Base-by-base conservation (phyloP, 2,888 invertebrate genomes). In the Fragum fragum region DNA sequence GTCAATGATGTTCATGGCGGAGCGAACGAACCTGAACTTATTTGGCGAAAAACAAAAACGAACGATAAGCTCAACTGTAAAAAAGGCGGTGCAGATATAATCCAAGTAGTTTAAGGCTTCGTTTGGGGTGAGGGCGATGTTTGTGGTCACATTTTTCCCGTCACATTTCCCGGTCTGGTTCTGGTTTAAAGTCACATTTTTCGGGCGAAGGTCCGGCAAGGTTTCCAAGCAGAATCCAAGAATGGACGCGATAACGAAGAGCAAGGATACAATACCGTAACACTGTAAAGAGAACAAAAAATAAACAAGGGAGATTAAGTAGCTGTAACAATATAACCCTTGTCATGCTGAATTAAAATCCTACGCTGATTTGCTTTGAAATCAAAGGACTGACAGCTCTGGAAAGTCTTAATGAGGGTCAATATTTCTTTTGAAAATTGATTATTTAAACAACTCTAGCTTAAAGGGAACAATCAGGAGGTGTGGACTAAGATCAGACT, bases 1-100 rank as follows among this genome's bases (percentile, higher is more conserved):
- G 88, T 94, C 94, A 42, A 94, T 94, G 36, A 94, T 89, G 83
- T 94, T 94, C 93, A 94, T 93, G 29, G 90, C 82, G 6, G 91
- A 91, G 28, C 90, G 87, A 47, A 94, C 91, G 79, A 94, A 93
- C 52, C 86, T 81, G 21, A 90, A 81, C 79, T 93, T 93, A 76
- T 88, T 89, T 23, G 93, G 93, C n/a, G 93, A 91, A 75, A 93
- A 92, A 59, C 88, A 75, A 79, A 94, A 92, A 5, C 94, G 83
- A 21, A 93, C 85, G n/a, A 93, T 88, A 21, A 94, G 89, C 78
- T 94, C 94, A 63, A 93, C 87, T 1, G 93, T 92, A 86, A 94
- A 94, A 87, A 93, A 94, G 61, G 91, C 87, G n/a, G 93, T 93
- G 81, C 94, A 94, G 39, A 93, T 89, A 39, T 92, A 89, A 81